Percentiles rank a stretch among this genome's conserved stretches.
phyloP scores from a whole-genome alignment of 2,888 invertebrate species.

The Drosophila bunnanda region DNA sequence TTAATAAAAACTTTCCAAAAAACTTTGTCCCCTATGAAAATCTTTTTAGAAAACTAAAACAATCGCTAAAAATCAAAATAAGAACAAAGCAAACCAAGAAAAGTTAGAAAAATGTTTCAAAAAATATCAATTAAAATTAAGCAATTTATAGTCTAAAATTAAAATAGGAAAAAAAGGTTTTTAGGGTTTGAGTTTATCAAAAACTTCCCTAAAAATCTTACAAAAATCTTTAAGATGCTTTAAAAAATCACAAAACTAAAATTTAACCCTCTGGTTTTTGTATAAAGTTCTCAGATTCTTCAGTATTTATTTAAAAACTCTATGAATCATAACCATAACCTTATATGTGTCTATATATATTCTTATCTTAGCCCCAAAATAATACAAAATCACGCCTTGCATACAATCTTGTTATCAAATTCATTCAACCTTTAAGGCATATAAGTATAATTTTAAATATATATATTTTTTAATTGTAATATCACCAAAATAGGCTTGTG shows the following conservation, averaged over 20 bases:
- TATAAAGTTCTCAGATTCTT: background rate
- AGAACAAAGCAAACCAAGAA: background rate
- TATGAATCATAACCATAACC: background rate
- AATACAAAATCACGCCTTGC: slow-evolving; percentile 1
- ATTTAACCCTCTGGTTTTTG: background rate
- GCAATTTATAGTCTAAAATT: background rate
- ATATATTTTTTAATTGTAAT: background rate
- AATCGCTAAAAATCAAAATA: background rate
- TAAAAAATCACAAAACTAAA: background rate
- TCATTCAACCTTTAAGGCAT: background rate
- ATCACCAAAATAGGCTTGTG: background rate
- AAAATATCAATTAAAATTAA: background rate
- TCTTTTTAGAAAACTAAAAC: background rate
- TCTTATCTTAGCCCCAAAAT: background rate
- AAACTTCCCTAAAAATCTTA: background rate
- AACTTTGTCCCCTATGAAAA: background rate
- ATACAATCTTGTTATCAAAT: slow-evolving; percentile 1
- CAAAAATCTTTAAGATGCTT: background rate
- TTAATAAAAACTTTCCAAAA: too few relatives aligned
- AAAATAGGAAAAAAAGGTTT: background rate
- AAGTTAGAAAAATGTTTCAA: background rate
- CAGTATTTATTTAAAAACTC: background rate
- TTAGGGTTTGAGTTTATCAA: background rate
- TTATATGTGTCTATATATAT: background rate
- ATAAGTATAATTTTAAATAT: background rate